Conservation (phyloP, 2,888 invertebrate genomes). For the Anoplius nigerrimus region DNA sequence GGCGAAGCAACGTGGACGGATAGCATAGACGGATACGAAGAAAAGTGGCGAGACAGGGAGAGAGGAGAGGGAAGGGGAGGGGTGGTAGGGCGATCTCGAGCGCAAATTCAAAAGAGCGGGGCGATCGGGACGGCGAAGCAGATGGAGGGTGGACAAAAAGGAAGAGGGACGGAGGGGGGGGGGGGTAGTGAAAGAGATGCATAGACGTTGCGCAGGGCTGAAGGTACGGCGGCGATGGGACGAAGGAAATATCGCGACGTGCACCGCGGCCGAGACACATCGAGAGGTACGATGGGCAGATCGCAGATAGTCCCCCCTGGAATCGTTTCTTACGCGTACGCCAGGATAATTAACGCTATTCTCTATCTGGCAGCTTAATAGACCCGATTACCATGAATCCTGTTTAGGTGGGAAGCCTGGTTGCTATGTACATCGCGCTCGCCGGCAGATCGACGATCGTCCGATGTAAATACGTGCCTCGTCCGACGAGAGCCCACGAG, state of each 20-base stretch:
- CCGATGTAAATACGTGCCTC: slow-evolving; percentile 17
- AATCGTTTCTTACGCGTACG: slow-evolving; percentile 23
- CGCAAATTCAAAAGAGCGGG: too few relatives aligned
- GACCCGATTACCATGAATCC: slow-evolving; percentile 25
- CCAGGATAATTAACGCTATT: slow-evolving; percentile 55
- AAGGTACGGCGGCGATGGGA: not conserved
- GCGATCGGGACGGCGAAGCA: too few relatives aligned
- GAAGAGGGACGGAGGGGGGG: too few relatives aligned
- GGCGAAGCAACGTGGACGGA: not conserved
- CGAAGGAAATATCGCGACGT: slow-evolving; percentile 7
- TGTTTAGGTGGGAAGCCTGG: slow-evolving; percentile 22
- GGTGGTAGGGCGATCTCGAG: not conserved
- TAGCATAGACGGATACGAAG: not conserved
- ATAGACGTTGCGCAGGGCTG: too few relatives aligned
- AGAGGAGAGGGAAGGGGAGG: not conserved
- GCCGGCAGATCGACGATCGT: slow-evolving; percentile 11
- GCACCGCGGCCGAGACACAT: slow-evolving; percentile 13
- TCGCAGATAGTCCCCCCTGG: slow-evolving; percentile 20
- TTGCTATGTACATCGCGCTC: not conserved
- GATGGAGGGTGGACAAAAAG: not conserved
- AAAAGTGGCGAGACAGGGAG: not conserved
- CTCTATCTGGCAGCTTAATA: slow-evolving; percentile 42
- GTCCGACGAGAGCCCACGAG: not conserved
- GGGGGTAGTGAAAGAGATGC: too few relatives aligned
- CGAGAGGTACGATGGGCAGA: slow-evolving; percentile 23